phyloP scores from a whole-genome alignment of 2,113 vertebrate species.

The Ageneiosus marmoratus region DNA sequence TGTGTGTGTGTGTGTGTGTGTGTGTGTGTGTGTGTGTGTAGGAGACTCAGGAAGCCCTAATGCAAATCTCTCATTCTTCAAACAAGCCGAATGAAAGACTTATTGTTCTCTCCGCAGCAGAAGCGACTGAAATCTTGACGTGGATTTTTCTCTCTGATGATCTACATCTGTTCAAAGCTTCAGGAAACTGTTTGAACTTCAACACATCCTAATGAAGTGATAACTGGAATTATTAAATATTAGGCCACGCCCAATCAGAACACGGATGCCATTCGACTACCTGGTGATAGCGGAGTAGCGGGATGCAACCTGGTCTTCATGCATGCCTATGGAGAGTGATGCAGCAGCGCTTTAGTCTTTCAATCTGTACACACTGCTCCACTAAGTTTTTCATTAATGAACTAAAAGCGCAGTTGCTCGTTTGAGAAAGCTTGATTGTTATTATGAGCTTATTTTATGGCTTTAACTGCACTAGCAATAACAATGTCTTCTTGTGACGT shows the following conservation, averaged over 20 bases:
- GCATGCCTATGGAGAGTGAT: background rate
- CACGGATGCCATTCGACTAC: too few relatives aligned
- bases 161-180: background rate
- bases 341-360: background rate
- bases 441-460: too few relatives aligned
- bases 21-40: background rate
- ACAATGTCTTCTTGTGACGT: background rate
- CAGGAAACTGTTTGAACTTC: background rate
- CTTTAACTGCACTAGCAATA: background rate
- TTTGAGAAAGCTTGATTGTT: too few relatives aligned
- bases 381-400: background rate
- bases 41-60: background rate
- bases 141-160: background rate
- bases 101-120: background rate
- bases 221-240: background rate
- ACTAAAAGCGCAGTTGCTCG: too few relatives aligned
- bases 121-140: background rate
- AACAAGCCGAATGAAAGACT: background rate
- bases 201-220: background rate
- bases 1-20: background rate
- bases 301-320: background rate
- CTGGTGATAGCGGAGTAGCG: too few relatives aligned
- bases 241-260: background rate
- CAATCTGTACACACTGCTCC: background rate
- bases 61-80: background rate